Conservation (phyloP, 2,888 invertebrate genomes). For the Erannis defoliaria region DNA sequence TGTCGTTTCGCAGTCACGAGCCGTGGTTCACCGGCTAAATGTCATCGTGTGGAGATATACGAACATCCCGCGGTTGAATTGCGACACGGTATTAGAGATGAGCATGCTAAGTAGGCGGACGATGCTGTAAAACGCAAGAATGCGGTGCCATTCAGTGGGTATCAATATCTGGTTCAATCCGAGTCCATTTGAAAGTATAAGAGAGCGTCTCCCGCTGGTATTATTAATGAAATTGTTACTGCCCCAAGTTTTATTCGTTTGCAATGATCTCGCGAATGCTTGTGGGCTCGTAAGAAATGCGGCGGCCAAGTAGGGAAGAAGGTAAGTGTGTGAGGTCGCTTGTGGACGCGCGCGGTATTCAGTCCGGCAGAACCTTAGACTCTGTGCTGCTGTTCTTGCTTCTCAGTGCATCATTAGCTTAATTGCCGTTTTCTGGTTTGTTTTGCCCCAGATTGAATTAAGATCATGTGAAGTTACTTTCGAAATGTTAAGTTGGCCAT, state of each 20-base stretch:
- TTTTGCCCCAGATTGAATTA: constrained; percentile 29
- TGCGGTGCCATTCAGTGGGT: constrained; percentile 37
- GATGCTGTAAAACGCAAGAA: constrained; percentile 49
- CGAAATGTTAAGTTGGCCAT: constrained; percentile 26
- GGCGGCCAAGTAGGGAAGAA: constrained; percentile 57
- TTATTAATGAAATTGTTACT: constrained; percentile 39
- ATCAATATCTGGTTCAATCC: constrained; percentile 37
- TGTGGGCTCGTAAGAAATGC: constrained; percentile 36
- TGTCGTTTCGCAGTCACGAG: constrained; percentile 84
- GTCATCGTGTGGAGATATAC: constrained; percentile 61
- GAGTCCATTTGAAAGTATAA: constrained; percentile 33
- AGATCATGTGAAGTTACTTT: constrained; percentile 29
- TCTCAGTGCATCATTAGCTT: constrained; percentile 39
- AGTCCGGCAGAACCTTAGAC: constrained; percentile 45
- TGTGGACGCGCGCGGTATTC: constrained; percentile 53
- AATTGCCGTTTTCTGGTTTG: constrained; percentile 34
- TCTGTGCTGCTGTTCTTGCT: constrained; percentile 49
- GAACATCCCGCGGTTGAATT: constrained; percentile 50
- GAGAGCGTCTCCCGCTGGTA: constrained; percentile 45
- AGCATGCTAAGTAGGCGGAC: constrained; percentile 26
- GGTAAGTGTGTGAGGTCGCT: constrained; percentile 53
- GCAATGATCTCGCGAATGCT: constrained; percentile 41
- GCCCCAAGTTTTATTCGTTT: constrained; percentile 46
- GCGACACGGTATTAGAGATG: constrained; percentile 41
- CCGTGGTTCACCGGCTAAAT: constrained; percentile 62